A percentile compares a stretch with the other conserved stretches of the same genome.
Evolutionary conservation across 2,113 vertebrate species (phyloP).

Genomic region (Perccottus glenii): DNA sequence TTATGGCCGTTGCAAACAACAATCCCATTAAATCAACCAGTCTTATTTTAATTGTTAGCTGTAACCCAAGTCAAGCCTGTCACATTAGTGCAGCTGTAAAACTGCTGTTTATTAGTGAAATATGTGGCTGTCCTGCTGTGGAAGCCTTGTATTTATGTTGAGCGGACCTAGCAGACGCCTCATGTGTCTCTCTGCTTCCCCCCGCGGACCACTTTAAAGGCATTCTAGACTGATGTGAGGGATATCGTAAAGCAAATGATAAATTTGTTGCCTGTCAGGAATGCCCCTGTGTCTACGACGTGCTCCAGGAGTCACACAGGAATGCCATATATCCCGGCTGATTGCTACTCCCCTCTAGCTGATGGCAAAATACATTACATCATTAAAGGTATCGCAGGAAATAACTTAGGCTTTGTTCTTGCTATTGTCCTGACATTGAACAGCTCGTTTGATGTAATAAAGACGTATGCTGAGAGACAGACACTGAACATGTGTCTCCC

Average conservation of each 20-base stretch:
- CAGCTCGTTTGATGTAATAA: conserved; percentile 74
- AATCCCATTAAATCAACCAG: not conserved
- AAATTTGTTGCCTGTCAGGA: conserved; percentile 79
- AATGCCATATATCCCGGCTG: conserved; percentile 76
- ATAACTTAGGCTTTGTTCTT: conserved; percentile 70
- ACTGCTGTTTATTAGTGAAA: conserved; percentile 72
- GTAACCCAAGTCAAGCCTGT: conserved; percentile 27
- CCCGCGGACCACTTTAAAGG: conserved; percentile 61
- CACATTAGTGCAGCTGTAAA: conserved; percentile 51
- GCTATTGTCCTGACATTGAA: conserved; percentile 69
- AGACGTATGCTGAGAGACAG: conserved; percentile 72
- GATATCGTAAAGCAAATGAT: conserved; percentile 80
- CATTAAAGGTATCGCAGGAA: conserved; percentile 76
- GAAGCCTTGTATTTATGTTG: conserved; percentile 72
- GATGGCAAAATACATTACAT: conserved; percentile 71
- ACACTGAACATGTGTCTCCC: conserved; percentile 71
- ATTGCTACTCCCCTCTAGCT: conserved; percentile 65
- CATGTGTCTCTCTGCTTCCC: conserved; percentile 69
- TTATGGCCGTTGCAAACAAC: too few species aligned
- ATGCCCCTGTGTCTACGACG: conserved; percentile 58
- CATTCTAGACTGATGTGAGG: conserved; percentile 77
- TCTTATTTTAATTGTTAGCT: conserved; percentile 19
- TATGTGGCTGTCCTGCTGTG: conserved; percentile 53
- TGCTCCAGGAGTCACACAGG: conserved; percentile 71
- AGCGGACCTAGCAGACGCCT: conserved; percentile 63